Evolutionary conservation across 1,140 invertebrate species (phyloP).

Genomic region (Atta texana): DNA sequence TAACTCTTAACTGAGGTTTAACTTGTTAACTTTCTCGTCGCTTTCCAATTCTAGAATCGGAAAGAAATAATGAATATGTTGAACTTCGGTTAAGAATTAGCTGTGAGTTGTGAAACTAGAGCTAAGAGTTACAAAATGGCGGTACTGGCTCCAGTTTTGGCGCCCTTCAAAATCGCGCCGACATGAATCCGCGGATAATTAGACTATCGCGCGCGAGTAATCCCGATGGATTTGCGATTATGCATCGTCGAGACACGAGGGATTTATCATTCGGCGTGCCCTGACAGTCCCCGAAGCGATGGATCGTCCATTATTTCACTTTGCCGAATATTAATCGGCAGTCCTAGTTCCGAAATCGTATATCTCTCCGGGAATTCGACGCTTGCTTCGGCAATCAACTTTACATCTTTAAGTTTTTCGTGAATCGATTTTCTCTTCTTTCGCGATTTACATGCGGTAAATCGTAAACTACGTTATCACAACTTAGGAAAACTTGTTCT

Average conservation of each 20-base stretch:
- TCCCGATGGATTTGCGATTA: constrained; percentile 42
- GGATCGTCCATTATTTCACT: constrained; percentile 72
- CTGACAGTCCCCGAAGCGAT: background rate
- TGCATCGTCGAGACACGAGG: constrained; percentile 43
- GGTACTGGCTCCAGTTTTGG: background rate
- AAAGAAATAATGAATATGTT: no score
- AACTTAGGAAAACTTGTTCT: background rate
- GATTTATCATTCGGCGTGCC: constrained; percentile 68
- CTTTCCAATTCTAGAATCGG: no score
- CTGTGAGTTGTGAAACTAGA: no score
- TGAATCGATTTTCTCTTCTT: background rate
- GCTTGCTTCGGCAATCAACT: background rate
- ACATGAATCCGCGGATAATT: background rate
- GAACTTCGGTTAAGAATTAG: no score
- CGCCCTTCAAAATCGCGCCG: background rate
- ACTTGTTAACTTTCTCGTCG: no score
- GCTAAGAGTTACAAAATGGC: no score
- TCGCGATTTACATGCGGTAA: background rate
- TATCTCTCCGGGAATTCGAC: background rate
- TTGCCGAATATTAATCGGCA: constrained; percentile 71
- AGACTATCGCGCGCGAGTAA: background rate
- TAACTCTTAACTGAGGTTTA: no score
- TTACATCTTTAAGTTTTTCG: background rate
- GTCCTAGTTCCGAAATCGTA: constrained; percentile 29
- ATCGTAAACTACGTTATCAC: background rate